Evolutionary conservation across 2,113 vertebrate species (phyloP), one percentile per base, ranked within the genome.

Genomic region (Hiodon alosoides): DNA sequence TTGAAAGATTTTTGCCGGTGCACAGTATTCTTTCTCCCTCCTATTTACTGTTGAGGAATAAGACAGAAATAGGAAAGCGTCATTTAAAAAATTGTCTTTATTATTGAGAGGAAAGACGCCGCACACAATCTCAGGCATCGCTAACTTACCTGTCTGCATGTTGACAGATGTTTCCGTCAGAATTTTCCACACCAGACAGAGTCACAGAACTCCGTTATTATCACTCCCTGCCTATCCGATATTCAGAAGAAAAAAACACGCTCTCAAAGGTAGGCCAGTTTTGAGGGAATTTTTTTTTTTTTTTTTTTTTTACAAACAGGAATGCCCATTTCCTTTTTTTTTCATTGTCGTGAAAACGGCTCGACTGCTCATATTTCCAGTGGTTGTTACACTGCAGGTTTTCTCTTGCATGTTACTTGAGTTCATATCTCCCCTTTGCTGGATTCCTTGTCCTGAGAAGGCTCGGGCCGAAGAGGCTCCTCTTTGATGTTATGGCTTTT

Each of bases 121-220:
- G 75, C 79, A 84, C 78, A 74, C 69, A 67, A 58, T 16, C 59
- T 78, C 78, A 83, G 67, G 69, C 83, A 86, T 88, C 79, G 84
- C 87, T 86, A 89, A 89, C 86, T 85, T 85, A 88, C 87, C 86
- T 91, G 89, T 92, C 89, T 92, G 90, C 90, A 90, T 91, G 89
- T 91, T 86, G 90, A 92, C 91, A 92, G 91, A 91, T 91, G 91
- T 87, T 88, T 89, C 83, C 91, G 89, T 91, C 90, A 91, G 89
- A 86, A 84, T 88, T 87, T 89, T 89, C 90, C 89, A 85, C 87
- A 47, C 58, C 64, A 72, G 67, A 80, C 88, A 83, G 87, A 90
- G 85, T 89, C 89, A 86, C 83, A 89, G 88, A 85, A 79, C 89
- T 86, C 89, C 90, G 77, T 91, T 90, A 86, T 91, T 90, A 82